A percentile compares a stretch with the other conserved stretches of the same genome.
These are phyloP conservation scores for Gadus macrocephalus DNA, from an alignment of 2,113 vertebrate species.

Conservation along the genomic window DNA sequence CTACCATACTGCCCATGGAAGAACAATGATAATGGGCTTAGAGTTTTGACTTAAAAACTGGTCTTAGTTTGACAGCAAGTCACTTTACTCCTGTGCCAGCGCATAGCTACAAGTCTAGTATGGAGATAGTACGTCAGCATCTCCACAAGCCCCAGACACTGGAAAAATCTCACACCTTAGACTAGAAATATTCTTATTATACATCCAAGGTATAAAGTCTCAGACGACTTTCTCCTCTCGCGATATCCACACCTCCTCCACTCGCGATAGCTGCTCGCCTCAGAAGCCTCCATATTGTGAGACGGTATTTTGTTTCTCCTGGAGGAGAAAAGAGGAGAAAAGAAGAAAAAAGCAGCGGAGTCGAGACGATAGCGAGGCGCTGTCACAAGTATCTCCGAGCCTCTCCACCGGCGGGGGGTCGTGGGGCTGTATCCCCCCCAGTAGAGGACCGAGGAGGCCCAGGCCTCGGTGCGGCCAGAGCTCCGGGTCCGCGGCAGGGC, in stretches of 20 bases:
- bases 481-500: constrained; percentile 48
- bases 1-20: too few species aligned
- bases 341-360: constrained; percentile 41
- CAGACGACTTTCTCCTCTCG: constrained; percentile 27
- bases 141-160: too few species aligned
- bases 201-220: neutral
- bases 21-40: too few species aligned
- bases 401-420: constrained; percentile 43
- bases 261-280: constrained; percentile 78
- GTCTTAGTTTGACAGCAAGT: neutral
- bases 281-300: constrained; percentile 87
- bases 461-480: constrained; percentile 59
- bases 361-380: constrained; percentile 56
- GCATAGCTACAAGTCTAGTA: too few species aligned
- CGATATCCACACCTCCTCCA: constrained; percentile 19
- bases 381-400: constrained; percentile 64
- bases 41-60: too few species aligned
- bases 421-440: constrained; percentile 40
- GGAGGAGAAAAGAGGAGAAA: constrained; percentile 70
- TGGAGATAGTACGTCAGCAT: too few species aligned
- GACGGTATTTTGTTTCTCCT: constrained; percentile 89
- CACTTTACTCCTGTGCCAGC: too few species aligned
- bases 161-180: too few species aligned
- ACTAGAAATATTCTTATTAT: too few species aligned
- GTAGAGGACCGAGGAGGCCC: constrained; percentile 62